Percentiles rank a stretch among this genome's conserved stretches.
Evolutionary conservation across 23 tunicate species (phyloP).

Genomic region (Trididemnum nubilum): DNA sequence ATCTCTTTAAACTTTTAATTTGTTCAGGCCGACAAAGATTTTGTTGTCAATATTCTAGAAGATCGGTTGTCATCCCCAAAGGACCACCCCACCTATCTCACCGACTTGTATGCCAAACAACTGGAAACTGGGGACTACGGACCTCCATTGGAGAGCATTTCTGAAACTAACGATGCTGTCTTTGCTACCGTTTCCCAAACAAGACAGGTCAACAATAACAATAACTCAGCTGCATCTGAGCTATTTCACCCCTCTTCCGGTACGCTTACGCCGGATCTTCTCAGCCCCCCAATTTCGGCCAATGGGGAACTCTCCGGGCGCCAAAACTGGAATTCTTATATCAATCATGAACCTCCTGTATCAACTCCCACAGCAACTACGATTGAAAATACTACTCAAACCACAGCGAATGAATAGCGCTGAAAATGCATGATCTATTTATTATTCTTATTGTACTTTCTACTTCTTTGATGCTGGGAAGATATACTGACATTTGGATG

Average conservation of each 20-base stretch:
- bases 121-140: slow-evolving; percentile 35
- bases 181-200: background rate
- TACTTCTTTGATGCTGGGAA: too few species aligned
- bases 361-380: too few species aligned
- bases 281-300: background rate
- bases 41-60: slow-evolving; percentile 19
- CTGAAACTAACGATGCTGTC: slow-evolving; percentile 24
- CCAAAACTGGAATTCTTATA: background rate
- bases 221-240: slow-evolving; percentile 12
- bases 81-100: slow-evolving; percentile 5
- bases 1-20: background rate
- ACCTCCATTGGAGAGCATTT: slow-evolving; percentile 30
- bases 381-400: too few species aligned
- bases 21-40: slow-evolving; percentile 38
- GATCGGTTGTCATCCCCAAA: slow-evolving; percentile 24
- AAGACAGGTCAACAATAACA: slow-evolving; percentile 31
- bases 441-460: too few species aligned
- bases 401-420: too few species aligned
- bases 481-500: too few species aligned
- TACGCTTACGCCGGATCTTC: background rate
- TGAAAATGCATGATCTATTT: too few species aligned
- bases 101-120: slow-evolving; percentile 4
- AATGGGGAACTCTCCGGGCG: slow-evolving; percentile 6
- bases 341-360: too few species aligned
- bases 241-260: background rate